Evolutionary conservation across 37 sponge, comb jelly and placozoan genomes (phyloP), one percentile per base, ranked within the genome.

Genomic region (Cliona cf. orientalis): DNA sequence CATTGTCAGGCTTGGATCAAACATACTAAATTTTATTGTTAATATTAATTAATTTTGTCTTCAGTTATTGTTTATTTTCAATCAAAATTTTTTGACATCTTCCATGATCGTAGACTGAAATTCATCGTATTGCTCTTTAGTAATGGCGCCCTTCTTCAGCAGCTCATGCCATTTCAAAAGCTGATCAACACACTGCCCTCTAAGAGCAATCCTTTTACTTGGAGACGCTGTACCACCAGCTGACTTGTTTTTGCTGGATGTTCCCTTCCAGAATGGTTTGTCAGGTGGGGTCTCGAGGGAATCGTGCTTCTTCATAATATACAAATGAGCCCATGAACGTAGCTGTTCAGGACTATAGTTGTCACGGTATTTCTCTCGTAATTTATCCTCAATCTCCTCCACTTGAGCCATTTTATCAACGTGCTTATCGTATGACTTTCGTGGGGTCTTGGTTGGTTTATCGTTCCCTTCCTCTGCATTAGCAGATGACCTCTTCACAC

Each of bases 121-220:
- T n/a, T n/a, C n/a, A n/a, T n/a, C n/a, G n/a, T n/a, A n/a, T n/a
- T n/a, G n/a, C n/a, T 67, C 23, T 23, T 67, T 67, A 67, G 38
- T 67, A 23, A 67, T 67, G 7, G 40, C 69, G 36, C 69, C 69
- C 22, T 67, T 67, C 36, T 67, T 41, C 7, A 67, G 69, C 7
- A 67, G 40, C 40, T 67, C 41, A 67, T 67, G 73, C 55, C 25
- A 46, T 25, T 72, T 14, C 33, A 72, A 33, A 49, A 72, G 56
- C 25, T 72, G 73, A n/a, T 44, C 32, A 21, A 72, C 73, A 46
- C 73, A 72, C 55, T 72, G 73, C n/a, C 73, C 73, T 7, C 73
- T 42, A 7, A 72, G 55, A 26, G 42, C 45, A 23, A 72, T 28
- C 29, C 73, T 7, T 31, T 72, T 72, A n/a, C 73, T 45, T 49